Conservation (phyloP, 2,113 vertebrate species). For the Phainopepla nitens region DNA sequence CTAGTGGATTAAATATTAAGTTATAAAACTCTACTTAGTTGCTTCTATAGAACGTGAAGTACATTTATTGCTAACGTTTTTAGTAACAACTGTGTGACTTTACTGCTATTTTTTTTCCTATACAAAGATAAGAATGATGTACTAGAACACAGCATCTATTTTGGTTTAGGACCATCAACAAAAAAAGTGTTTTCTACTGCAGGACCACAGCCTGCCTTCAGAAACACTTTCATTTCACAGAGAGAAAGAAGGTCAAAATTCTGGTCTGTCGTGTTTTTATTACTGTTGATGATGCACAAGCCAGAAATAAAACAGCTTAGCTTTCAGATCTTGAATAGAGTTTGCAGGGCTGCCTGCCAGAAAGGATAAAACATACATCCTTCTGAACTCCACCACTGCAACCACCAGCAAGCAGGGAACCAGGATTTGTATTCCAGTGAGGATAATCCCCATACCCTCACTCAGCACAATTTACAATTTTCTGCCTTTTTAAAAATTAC, state of each 20-base stretch:
- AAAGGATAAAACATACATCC: not conserved
- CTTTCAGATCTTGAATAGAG: constrained; percentile 16
- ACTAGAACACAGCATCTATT: not conserved
- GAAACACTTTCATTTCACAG: not conserved
- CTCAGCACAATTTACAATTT: not conserved
- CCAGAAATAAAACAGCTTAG: constrained; percentile 56
- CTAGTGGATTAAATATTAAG: not conserved
- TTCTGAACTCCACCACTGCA: not conserved
- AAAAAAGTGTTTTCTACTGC: not conserved
- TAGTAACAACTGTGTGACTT: not conserved
- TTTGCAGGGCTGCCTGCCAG: constrained; percentile 29
- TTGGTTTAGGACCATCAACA: not conserved
- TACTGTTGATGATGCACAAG: constrained; percentile 36
- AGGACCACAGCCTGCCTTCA: not conserved
- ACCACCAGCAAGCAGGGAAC: not conserved
- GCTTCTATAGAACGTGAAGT: not conserved
- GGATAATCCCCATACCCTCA: not conserved
- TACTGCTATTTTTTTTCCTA: not conserved
- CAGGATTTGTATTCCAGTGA: not conserved
- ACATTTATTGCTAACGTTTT: not conserved
- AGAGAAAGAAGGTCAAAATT: constrained; percentile 2
- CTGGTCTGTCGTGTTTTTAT: constrained; percentile 2
- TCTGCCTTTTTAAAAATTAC: not conserved
- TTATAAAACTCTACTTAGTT: not conserved
- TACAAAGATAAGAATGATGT: not conserved